Evolutionary conservation across 2,113 vertebrate genomes (phyloP).

Genomic region (Isichthys henryi): DNA sequence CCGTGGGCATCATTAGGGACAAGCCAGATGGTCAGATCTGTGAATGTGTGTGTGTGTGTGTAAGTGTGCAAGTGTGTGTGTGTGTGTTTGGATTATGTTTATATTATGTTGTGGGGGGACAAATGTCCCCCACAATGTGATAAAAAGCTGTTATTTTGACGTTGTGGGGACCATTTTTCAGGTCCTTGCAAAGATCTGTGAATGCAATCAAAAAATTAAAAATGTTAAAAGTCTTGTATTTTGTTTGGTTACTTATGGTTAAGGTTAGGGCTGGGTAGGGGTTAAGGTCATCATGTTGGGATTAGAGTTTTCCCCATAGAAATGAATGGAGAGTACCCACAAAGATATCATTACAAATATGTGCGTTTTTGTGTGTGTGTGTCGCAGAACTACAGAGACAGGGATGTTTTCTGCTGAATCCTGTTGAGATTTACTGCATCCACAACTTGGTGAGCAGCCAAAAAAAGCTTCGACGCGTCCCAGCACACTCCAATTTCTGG

Average conservation of each 20-base stretch:
- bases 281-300: no score
- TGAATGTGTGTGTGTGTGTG: constrained; percentile 6
- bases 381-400: not conserved
- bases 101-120: no score
- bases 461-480: not conserved
- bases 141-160: no score
- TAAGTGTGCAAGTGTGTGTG: not conserved
- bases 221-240: no score
- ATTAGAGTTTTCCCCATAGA: no score
- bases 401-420: not conserved
- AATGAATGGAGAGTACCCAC: no score
- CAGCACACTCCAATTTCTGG: not conserved
- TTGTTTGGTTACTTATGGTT: no score
- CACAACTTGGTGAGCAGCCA: not conserved
- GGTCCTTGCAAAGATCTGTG: no score
- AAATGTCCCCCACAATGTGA: not conserved
- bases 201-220: no score
- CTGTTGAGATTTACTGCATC: not conserved
- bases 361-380: not conserved
- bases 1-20: not conserved
- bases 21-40: constrained; percentile 13
- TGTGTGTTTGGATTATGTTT: not conserved
- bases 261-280: no score
- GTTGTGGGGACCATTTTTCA: no score
- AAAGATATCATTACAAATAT: no score